A percentile compares a stretch with the other conserved stretches of the same genome.
Conservation (phyloP, 2,113 vertebrate species). For the Myiagra hebetior region DNA sequence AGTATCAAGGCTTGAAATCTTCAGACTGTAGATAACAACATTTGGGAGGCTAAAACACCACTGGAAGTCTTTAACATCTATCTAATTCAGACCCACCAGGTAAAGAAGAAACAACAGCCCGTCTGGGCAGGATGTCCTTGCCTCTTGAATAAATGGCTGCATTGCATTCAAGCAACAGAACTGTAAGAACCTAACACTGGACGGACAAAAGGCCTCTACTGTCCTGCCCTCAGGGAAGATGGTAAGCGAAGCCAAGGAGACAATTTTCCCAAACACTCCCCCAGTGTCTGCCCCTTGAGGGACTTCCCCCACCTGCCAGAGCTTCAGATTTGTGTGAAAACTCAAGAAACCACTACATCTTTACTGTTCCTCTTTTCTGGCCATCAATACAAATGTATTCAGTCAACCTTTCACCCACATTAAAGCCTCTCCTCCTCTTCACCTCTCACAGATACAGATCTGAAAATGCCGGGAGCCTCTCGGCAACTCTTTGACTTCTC, state of each 20-base stretch:
- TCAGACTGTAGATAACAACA: not conserved
- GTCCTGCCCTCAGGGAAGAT: not conserved
- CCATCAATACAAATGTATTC: not conserved
- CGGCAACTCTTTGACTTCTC: not conserved
- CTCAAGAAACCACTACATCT: not conserved
- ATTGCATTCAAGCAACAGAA: not conserved
- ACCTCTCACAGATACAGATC: not conserved
- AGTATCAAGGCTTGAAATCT: not conserved
- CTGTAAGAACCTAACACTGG: not conserved
- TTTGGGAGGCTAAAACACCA: not conserved
- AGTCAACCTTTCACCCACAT: accelerated
- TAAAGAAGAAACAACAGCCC: not conserved
- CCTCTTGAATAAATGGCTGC: not conserved
- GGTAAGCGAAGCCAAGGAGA: not conserved
- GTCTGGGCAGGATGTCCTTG: not conserved
- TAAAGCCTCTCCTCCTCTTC: not conserved
- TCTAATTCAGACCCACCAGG: not conserved
- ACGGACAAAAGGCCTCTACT: not conserved
- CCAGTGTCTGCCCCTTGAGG: not conserved
- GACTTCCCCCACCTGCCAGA: not conserved
- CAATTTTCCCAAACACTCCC: not conserved
- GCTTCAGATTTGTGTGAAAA: not conserved
- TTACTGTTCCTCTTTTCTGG: not conserved
- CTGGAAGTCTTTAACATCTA: not conserved
- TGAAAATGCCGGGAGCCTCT: accelerated